These are phyloP conservation scores for Protomyctophum bolini DNA, from an alignment of 2,113 vertebrate genomes.

Conservation along the genomic window DNA sequence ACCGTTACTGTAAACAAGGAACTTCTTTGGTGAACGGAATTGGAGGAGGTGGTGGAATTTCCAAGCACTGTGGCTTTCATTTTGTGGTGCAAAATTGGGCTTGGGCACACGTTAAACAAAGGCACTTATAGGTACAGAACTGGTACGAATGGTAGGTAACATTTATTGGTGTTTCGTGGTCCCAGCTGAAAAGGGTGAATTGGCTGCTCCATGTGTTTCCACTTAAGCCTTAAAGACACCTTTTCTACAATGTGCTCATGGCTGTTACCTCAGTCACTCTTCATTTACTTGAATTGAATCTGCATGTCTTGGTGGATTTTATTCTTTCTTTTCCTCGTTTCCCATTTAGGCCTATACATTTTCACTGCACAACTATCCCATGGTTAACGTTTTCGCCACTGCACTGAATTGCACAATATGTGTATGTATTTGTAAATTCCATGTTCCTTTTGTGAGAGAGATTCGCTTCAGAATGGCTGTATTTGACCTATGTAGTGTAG, in stretches of 20 bases:
- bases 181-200: constrained; percentile 16
- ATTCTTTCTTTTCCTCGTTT: background rate
- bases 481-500: constrained; percentile 36
- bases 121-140: constrained; percentile 20
- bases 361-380: background rate
- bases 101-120: constrained; percentile 13
- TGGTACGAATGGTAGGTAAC: constrained; percentile 33
- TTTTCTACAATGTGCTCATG: constrained; percentile 31
- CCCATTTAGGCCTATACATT: background rate
- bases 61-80: background rate
- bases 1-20: too few relatives aligned
- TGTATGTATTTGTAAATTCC: constrained; percentile 22
- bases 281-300: constrained; percentile 3
- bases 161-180: constrained; percentile 11
- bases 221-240: constrained; percentile 59
- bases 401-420: constrained; percentile 61
- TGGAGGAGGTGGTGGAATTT: too few relatives aligned
- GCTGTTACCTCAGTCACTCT: constrained; percentile 37
- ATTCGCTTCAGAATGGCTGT: constrained; percentile 1
- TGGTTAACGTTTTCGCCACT: constrained; percentile 18
- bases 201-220: constrained; percentile 25
- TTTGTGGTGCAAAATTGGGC: constrained; percentile 4
- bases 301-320: background rate
- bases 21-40: too few relatives aligned
- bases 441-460: background rate